These are phyloP conservation scores for Nephila pilipes DNA, from an alignment of 1,140 invertebrate genomes.

Conservation along the genomic window DNA sequence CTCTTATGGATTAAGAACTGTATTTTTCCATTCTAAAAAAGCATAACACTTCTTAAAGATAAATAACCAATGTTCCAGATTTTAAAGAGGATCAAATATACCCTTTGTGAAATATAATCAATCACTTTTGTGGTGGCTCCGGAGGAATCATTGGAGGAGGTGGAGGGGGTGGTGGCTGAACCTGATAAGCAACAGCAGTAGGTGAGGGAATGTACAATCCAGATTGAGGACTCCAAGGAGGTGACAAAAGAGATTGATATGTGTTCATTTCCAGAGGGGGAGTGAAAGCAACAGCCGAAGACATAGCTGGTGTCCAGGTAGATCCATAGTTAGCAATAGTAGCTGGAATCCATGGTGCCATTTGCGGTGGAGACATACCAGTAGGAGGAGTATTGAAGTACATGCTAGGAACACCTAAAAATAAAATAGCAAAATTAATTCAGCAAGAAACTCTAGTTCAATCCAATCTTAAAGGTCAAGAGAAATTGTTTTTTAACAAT, in stretches of 20 bases:
- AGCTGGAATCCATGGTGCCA: constrained; percentile 61
- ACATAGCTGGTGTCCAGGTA: constrained; percentile 50
- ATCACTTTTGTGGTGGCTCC: neutral
- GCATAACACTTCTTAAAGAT: neutral
- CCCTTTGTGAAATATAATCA: neutral
- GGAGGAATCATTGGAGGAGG: neutral
- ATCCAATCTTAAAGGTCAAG: too few species aligned
- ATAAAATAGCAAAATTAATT: neutral
- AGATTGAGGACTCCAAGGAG: constrained; percentile 67
- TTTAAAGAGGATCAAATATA: neutral
- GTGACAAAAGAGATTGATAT: constrained; percentile 38
- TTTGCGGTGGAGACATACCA: constrained; percentile 60
- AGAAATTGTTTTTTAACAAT: too few species aligned
- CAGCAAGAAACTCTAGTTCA: too few species aligned
- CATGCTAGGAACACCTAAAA: constrained; percentile 65
- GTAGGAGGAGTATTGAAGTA: constrained; percentile 66
- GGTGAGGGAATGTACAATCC: constrained; percentile 44
- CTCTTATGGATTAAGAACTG: neutral
- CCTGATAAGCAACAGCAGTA: constrained; percentile 23
- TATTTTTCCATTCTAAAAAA: neutral
- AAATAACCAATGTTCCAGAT: neutral
- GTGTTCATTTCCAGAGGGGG: constrained; percentile 62
- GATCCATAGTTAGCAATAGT: constrained; percentile 55
- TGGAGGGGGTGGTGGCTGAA: constrained; percentile 3
- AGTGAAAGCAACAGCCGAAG: constrained; percentile 58